phyloP scores from a whole-genome alignment of 2,113 vertebrate genomes.

The Passer domesticus region DNA sequence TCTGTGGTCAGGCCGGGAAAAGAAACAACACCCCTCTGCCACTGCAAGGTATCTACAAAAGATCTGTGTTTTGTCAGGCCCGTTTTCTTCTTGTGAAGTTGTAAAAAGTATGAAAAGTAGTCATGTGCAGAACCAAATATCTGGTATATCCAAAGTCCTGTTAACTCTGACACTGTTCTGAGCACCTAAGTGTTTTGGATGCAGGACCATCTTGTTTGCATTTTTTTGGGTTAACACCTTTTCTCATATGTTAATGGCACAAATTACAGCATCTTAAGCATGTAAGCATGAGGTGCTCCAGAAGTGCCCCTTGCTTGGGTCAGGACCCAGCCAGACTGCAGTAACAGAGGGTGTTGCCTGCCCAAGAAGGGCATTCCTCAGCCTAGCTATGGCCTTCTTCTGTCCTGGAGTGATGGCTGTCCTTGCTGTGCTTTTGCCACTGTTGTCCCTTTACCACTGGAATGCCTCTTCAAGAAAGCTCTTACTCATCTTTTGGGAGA shows the following conservation, averaged over 20 bases:
- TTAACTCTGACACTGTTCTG: accelerated
- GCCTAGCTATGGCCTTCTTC: neutral
- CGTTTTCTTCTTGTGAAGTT: neutral
- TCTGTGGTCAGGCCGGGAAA: neutral
- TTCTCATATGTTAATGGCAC: neutral
- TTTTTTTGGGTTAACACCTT: neutral
- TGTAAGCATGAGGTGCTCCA: accelerated
- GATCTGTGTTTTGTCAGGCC: neutral
- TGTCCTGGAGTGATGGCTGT: neutral
- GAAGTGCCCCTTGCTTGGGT: neutral
- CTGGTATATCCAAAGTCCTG: accelerated
- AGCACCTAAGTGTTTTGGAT: neutral
- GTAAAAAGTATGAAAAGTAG: neutral
- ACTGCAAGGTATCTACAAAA: neutral
- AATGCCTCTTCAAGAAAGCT: neutral
- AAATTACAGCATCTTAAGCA: neutral
- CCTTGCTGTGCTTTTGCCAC: neutral
- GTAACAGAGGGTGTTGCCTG: neutral
- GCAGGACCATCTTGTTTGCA: neutral
- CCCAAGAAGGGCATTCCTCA: neutral
- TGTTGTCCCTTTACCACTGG: neutral
- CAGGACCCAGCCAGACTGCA: neutral
- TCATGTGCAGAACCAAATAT: neutral
- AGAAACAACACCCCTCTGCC: accelerated
- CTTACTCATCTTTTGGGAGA: neutral